These are phyloP conservation scores for Lophotis ruficrista DNA, from an alignment of 2,113 vertebrate species.

Conservation along the genomic window DNA sequence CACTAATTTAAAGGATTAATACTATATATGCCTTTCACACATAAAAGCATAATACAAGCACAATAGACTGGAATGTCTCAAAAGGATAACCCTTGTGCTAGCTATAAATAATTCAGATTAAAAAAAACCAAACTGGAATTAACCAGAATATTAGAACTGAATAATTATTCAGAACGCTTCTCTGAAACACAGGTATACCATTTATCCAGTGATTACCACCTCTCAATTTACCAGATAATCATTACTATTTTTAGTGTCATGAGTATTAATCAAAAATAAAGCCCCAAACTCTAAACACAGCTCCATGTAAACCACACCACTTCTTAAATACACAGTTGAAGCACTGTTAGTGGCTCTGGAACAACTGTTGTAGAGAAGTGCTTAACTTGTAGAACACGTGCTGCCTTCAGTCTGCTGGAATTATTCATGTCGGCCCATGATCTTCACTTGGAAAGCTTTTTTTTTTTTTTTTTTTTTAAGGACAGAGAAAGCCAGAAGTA, in stretches of 20 bases:
- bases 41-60: background rate
- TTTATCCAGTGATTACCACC: background rate
- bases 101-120: background rate
- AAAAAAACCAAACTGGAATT: background rate
- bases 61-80: background rate
- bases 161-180: background rate
- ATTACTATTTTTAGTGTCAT: background rate
- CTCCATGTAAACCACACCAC: background rate
- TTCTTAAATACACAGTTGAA: background rate
- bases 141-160: background rate
- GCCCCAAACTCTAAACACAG: background rate
- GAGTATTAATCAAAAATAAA: background rate
- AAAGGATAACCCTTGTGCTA: background rate
- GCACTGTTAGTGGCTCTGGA: background rate
- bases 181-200: background rate
- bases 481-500: background rate
- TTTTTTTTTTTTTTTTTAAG: background rate
- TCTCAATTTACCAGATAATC: background rate
- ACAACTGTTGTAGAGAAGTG: background rate
- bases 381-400: rapidly evolving
- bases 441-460: background rate
- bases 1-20: background rate
- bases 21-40: background rate
- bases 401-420: background rate
- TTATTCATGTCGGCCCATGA: rapidly evolving